Evolutionary conservation across 2,797 vertebrate species (phyloP).

Genomic region (Cuculus canorus): DNA sequence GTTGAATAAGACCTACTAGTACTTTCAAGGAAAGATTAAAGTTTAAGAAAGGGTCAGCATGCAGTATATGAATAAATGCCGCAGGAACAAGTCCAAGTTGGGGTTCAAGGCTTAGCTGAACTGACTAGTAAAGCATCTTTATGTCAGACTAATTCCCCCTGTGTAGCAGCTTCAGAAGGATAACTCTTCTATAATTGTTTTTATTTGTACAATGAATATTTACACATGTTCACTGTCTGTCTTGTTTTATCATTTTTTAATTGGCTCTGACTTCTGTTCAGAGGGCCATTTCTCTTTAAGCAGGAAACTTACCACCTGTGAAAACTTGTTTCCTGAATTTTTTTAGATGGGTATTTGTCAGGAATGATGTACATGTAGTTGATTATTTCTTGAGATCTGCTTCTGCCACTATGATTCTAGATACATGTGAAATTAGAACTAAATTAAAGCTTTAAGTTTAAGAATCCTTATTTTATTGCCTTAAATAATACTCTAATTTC

Average conservation of each 20-base stretch:
- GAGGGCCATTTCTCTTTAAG: not conserved
- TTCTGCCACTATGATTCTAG: not conserved
- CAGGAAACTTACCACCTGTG: not conserved
- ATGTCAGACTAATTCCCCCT: not conserved
- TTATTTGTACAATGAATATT: not conserved
- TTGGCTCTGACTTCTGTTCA: not conserved
- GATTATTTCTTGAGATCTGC: not conserved
- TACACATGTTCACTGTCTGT: not conserved
- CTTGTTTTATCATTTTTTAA: not conserved
- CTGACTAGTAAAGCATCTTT: not conserved
- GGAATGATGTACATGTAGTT: not conserved
- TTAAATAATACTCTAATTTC: not conserved
- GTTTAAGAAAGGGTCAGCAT: not conserved
- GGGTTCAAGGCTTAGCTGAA: not conserved
- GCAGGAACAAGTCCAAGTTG: not conserved
- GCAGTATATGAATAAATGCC: not conserved
- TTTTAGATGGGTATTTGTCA: not conserved
- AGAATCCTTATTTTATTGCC: not conserved
- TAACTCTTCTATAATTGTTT: not conserved
- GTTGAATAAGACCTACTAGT: not conserved
- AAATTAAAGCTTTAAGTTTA: not conserved
- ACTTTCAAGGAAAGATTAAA: conserved; percentile 1
- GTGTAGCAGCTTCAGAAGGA: not conserved
- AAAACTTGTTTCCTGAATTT: not conserved
- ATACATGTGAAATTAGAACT: not conserved